phyloP scores from a whole-genome alignment of 1,140 invertebrate species.

The Helicoverpa armigera region DNA sequence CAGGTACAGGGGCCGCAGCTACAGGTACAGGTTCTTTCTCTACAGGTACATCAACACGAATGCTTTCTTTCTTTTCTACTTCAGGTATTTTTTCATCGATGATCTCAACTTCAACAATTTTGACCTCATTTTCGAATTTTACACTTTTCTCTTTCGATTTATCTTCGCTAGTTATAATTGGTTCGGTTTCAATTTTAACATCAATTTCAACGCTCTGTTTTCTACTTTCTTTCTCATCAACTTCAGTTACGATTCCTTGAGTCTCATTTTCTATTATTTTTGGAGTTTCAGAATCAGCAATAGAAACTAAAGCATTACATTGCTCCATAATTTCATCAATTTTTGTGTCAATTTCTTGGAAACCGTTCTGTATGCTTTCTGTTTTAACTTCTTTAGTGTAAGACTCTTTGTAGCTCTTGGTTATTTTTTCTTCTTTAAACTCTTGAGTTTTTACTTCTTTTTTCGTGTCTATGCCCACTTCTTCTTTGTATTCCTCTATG shows the following conservation, averaged over 20 bases:
- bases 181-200: background rate
- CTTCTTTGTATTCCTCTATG: slow-evolving; percentile 80
- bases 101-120: background rate
- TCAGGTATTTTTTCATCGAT: background rate
- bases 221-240: background rate
- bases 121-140: background rate
- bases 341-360: slow-evolving; percentile 27
- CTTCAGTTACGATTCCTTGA: slow-evolving; percentile 3
- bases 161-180: too few species aligned
- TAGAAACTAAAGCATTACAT: slow-evolving; percentile 14
- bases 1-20: too few species aligned
- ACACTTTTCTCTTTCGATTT: background rate
- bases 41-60: background rate
- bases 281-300: slow-evolving; percentile 28
- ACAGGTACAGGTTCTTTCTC: too few species aligned
- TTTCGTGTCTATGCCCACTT: slow-evolving; percentile 63
- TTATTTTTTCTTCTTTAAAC: slow-evolving; percentile 31
- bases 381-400: background rate
- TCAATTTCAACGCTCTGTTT: slow-evolving; percentile 6
- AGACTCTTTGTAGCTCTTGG: slow-evolving; percentile 23
- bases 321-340: slow-evolving; percentile 39
- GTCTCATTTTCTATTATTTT: slow-evolving; percentile 6
- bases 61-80: background rate
- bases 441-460: slow-evolving; percentile 51
- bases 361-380: background rate